These are phyloP conservation scores for Myotis yumanensis DNA, from an alignment of 2,113 vertebrate genomes.

Conservation along the genomic window DNA sequence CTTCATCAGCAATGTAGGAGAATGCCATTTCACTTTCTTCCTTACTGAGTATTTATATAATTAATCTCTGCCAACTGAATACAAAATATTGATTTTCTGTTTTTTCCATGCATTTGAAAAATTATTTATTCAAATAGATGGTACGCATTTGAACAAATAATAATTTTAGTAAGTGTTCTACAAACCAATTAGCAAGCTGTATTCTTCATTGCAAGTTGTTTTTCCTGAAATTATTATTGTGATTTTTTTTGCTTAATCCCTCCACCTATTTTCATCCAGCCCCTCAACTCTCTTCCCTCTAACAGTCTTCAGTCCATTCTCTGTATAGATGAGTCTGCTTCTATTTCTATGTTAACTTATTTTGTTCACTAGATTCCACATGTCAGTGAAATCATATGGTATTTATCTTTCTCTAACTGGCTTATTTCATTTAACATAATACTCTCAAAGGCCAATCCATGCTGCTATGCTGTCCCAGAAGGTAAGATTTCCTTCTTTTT, in stretches of 20 bases:
- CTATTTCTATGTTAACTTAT: not conserved
- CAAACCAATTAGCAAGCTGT: too few relatives aligned
- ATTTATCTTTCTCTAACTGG: not conserved
- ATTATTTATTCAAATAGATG: not conserved
- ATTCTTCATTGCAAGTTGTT: too few relatives aligned
- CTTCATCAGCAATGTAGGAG: not conserved
- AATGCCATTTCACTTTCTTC: not conserved
- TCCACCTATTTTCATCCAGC: not conserved
- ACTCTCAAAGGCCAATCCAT: not conserved
- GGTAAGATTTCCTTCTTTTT: not conserved
- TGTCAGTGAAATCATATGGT: not conserved
- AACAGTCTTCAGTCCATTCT: not conserved
- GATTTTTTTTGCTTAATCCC: not conserved
- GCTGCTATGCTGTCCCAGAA: not conserved
- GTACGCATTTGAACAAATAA: too few relatives aligned
- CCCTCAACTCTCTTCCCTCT: too few relatives aligned
- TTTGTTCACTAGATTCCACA: not conserved
- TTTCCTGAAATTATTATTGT: too few relatives aligned
- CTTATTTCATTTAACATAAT: not conserved
- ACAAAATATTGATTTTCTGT: not conserved
- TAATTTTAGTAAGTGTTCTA: too few relatives aligned
- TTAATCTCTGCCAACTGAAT: not conserved
- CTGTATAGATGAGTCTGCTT: not conserved
- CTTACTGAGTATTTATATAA: not conserved
- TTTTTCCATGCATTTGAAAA: not conserved